Base-by-base conservation (phyloP, 2,797 vertebrate genomes). In the Acipenser oxyrinchus region DNA sequence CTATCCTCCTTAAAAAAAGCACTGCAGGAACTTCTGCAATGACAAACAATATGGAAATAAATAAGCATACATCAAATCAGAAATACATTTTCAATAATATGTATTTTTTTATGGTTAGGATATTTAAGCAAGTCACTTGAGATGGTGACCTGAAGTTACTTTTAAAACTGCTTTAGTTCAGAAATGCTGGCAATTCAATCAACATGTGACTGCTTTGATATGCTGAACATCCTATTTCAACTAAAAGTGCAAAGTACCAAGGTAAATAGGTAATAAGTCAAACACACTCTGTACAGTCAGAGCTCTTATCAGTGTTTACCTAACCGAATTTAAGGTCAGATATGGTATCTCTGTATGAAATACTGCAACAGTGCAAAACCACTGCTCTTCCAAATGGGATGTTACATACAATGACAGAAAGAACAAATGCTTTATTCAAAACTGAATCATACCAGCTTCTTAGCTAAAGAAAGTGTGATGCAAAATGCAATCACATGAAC, bases 111-210 rank as follows among this genome's bases (percentile, higher is more conserved):
- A 37, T 37, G 37, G 37, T 37, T 37, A 37, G 37, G 37, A 37
- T 5, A 37, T 37, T 37, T 37, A 49, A 68, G 68, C 55, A 51
- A 69, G 50, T 60, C 65, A 37, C 70, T 70, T 49, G 65, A 67
- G 23, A 67, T 63, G 48, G 50, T 18, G 11, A 23, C 48, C 52
- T 11, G 37, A 4, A 53, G 12, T 5, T 8, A 9, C 9, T 53
- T 9, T 53, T 9, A 53, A 53, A 9, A 53, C 52, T 6, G 8
- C 12, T 53, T 12, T 9, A 12, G 6, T n/a, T 58, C 51, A 52
- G 7, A 52, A 52, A 10, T 8, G 55, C 55, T 58, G 11, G 18
- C 2, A 2, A 18, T 18, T 18, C 18, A 18, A 18, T 18, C 18
- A 18, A 18, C 18, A 18, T 37, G 37, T 37, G 37, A 37, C 37